These are phyloP conservation scores for Glyptemys insculpta DNA, from an alignment of 2,797 vertebrate species.

Conservation along the genomic window DNA sequence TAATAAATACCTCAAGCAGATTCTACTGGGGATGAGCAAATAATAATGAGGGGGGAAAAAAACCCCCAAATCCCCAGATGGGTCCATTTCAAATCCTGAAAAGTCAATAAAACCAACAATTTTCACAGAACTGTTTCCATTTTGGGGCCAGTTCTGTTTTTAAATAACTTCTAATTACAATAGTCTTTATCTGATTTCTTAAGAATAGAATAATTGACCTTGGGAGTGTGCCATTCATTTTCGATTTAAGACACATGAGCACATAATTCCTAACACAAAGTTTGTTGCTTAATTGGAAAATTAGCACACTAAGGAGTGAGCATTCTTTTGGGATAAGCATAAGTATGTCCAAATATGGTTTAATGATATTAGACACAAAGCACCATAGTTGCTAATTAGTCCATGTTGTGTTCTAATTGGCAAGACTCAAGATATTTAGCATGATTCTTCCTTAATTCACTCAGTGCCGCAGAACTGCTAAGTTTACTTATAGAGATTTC, in stretches of 20 bases:
- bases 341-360: background rate
- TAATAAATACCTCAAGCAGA: background rate
- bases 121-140: background rate
- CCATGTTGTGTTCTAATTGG: background rate
- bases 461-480: fast-evolving
- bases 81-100: background rate
- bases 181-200: background rate
- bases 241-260: background rate
- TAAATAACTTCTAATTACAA: background rate
- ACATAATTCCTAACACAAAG: background rate
- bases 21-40: background rate
- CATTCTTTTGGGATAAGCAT: background rate
- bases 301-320: fast-evolving
- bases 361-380: constrained; percentile 3
- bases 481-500: background rate
- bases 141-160: background rate
- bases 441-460: background rate
- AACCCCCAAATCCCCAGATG: background rate
- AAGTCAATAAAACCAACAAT: background rate
- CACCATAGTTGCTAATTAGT: constrained; percentile 7
- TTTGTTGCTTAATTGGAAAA: constrained; percentile 5
- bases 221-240: background rate
- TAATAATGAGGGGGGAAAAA: no score
- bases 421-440: background rate
- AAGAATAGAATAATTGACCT: background rate